phyloP scores from a whole-genome alignment of 1,140 invertebrate species.

The Uloborus diversus region DNA sequence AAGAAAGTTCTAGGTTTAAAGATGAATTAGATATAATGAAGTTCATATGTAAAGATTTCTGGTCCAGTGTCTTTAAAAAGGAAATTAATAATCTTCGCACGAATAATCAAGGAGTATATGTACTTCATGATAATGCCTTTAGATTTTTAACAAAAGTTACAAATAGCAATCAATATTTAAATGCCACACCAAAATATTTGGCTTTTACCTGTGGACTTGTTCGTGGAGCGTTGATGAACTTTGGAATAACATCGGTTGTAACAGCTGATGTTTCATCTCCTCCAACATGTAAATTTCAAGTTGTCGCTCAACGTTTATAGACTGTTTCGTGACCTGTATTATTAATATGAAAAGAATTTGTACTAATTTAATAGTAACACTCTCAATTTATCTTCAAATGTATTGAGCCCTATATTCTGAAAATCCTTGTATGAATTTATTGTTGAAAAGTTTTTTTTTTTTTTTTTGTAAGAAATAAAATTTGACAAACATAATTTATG shows the following conservation, averaged over 20 bases:
- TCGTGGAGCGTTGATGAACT: constrained; percentile 90
- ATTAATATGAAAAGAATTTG: neutral
- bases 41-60: constrained; percentile 99
- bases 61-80: constrained; percentile 95
- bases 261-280: constrained; percentile 92
- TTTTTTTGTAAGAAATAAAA: neutral
- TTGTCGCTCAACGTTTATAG: constrained; percentile 41
- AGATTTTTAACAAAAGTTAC: constrained; percentile 88
- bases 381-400: neutral
- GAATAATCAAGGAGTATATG: constrained; percentile 98
- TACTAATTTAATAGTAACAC: neutral
- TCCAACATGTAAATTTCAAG: constrained; percentile 78
- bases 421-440: too few species aligned
- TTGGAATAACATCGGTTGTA: constrained; percentile 92
- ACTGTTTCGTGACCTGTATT: neutral
- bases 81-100: constrained; percentile 98
- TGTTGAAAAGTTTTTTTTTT: neutral
- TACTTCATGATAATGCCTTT: constrained; percentile 96
- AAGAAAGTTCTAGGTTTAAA: constrained; percentile 92
- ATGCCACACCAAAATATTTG: constrained; percentile 89
- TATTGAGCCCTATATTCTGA: too few species aligned
- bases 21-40: constrained; percentile 98
- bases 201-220: constrained; percentile 96
- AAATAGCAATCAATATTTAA: constrained; percentile 88
- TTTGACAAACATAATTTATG: neutral